Base-by-base conservation (phyloP, 2,113 vertebrate species). In the Noctilio leporinus region DNA sequence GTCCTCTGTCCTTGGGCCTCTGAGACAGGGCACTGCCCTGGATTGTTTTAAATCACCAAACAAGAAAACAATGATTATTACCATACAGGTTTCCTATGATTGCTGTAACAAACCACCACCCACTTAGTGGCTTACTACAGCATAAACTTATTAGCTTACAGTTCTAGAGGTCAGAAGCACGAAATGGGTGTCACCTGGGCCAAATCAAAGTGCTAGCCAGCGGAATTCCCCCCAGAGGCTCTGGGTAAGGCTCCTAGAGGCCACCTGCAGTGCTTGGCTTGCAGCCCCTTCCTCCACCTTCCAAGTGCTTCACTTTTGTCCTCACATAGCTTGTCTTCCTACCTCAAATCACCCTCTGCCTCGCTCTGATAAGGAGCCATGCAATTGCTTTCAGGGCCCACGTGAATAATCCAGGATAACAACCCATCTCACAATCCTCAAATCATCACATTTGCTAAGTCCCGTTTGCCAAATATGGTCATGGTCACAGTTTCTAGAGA, bases 41-140 rank as follows among this genome's bases (percentile, higher is more conserved):
- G 12, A 47, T 55, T 45, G 72, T 55, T 59, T 94, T 65, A 85
- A 89, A 67, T 82, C 83, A 22, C 67, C 84, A 64, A 45, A 81
- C 90, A 55, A 49, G 76, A 45, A 59, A 40, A 73, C 57, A 70
- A 43, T 0, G 51, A 35, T 78, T 30, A 20, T 51, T 53, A 5
- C 43, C 30, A 5, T 30, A 11, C 16, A 45, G 12, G 82, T 75
- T 62, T 86, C 70, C 49, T 4, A 1, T 2, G 33, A 70, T 49
- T 62, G 76, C 45, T 19, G 1, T 15, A 45, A 67, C 49, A 10
- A 53, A 76, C 17, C 9, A 20, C 10, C 28, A 7, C 47, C 33
- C 28, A 40, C n/a, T 5, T 6, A 9, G 3, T 16, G 40, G 38
- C 24, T 93, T n/a, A 10, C 55, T 20, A 14, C 11, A 38, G 65